Base-by-base conservation (phyloP, 1,140 invertebrate genomes). In the Psilanteris sp. region DNA sequence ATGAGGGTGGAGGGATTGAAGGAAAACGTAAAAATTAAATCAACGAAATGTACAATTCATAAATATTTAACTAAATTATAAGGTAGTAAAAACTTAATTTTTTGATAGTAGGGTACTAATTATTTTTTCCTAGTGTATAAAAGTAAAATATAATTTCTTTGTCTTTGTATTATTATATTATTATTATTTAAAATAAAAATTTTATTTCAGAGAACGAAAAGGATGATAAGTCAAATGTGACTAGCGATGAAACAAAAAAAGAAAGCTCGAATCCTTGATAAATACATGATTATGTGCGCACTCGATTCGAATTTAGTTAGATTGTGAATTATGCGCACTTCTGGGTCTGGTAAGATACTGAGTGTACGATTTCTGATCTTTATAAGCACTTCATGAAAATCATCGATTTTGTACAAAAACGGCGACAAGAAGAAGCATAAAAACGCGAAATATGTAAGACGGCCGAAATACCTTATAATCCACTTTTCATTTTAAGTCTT, bases 231-330 rank as follows among this genome's bases (percentile, higher is more conserved):
- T 85, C 90, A 27, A 87, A 90, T 22, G 85, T 87, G 48, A 90
- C 87, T 67, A 89, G 87, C 67, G 92, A 93, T 48, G 91, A 92
- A 74, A 84, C 89, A 55, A 92, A 92, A 85, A 92, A 92, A 82
- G 92, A 92, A 22, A 64, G 77, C 0, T 76, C 81, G 48, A 87
- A 87, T 85, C 85, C 86, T 75, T 87, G 86, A 87, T 87, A 83
- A 79, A 81, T 39, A 41, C 31, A 41, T 2, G 54, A 11, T 10
- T 11, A 13, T 27, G 22, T 41, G 46, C 46, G 36, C 32, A n/a
- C 10, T 27, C 44, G 22, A 48, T 31, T 26, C 9, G n/a, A 43
- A 26, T 32, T 57, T 41, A 52, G 13, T 68, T 41, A 59, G 39
- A 44, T 13, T 11, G 7, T 43, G 52, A 62, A 18, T 43, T 57